These are phyloP conservation scores for Zaprionus davidi DNA, from an alignment of 1,140 invertebrate species.

Conservation along the genomic window DNA sequence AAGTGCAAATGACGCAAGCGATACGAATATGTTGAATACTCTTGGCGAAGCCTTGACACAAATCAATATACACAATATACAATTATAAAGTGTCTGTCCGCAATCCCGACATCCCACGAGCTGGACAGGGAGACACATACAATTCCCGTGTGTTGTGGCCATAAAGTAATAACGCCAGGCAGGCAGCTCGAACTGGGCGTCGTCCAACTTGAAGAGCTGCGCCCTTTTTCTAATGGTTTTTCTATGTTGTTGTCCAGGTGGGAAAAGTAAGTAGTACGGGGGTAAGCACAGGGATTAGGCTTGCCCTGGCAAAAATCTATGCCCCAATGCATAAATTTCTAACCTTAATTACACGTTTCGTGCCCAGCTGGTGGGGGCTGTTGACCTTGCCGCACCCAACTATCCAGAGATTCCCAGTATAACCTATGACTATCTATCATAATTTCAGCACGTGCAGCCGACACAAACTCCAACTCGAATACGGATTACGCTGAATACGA, in stretches of 20 bases:
- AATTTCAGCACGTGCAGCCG: slow-evolving; percentile 26
- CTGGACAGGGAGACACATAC: slow-evolving; percentile 7
- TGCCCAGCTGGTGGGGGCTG: slow-evolving; percentile 15
- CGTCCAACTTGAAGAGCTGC: slow-evolving; percentile 52
- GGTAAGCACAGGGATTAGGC: slow-evolving; percentile 3
- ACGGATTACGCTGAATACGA: slow-evolving; percentile 38
- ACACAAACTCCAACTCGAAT: slow-evolving; percentile 28
- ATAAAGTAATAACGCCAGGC: slow-evolving; percentile 1
- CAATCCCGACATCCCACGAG: slow-evolving; percentile 59
- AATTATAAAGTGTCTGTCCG: slow-evolving; percentile 1
- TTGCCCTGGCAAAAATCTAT: slow-evolving; percentile 65
- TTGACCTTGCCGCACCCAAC: slow-evolving; percentile 66
- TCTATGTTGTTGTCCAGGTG: slow-evolving; percentile 55
- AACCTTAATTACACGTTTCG: slow-evolving; percentile 60
- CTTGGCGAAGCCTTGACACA: slow-evolving; percentile 59
- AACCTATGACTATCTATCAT: slow-evolving; percentile 3
- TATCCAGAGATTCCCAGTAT: background rate
- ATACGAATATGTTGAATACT: slow-evolving; percentile 15
- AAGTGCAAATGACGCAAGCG: slow-evolving; percentile 77
- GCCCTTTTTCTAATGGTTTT: slow-evolving; percentile 74
- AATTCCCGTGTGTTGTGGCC: background rate
- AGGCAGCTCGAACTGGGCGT: slow-evolving; percentile 46
- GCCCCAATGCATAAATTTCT: slow-evolving; percentile 55
- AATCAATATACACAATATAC: slow-evolving; percentile 52
- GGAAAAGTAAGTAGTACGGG: background rate